Base-by-base conservation (phyloP, 2,113 vertebrate genomes). In the Uropsilus gracilis region DNA sequence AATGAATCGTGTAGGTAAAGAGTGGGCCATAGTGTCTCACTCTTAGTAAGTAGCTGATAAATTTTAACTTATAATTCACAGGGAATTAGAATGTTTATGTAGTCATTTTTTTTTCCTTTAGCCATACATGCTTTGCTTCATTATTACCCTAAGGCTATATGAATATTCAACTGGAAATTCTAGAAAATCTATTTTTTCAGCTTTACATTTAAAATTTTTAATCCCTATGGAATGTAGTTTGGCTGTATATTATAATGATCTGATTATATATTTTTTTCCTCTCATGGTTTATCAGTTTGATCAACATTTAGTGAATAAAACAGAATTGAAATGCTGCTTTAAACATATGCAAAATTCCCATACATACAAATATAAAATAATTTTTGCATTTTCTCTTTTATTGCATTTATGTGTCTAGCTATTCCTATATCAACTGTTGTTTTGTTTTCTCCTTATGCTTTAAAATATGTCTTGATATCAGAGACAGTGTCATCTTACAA, bases 131-230 rank as follows among this genome's bases (percentile, higher is more conserved):
- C n/a, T n/a, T n/a, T n/a, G n/a, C n/a, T n/a, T n/a, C n/a, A n/a
- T n/a, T n/a, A 82, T 64, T 90, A 76, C 13, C 10, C 28, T 37
- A 55, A 92, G 50, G 22, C 22, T 82, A 17, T 63, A 71, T 48
- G 32, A 81, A 81, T 63, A 75, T 46, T 72, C n/a, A 72, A 59
- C 37, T 72, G n/a, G n/a, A n/a, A n/a, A 81, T 75, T 72, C 14
- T 48, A 68, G 30, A 73, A 84, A 13, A 50, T 81, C 32, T 81
- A 22, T 80, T 13, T 66, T 64, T 80, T 75, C 5, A 18, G 55
- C 53, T 81, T 82, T 57, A 44, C 20, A 71, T 77, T 84, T 85
- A 85, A 61, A 48, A 90, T 90, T 4, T 84, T 68, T 85, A 85
- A 61, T 12, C 5, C 28, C 34, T 5, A 68, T 68, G 16, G 32